Conservation (phyloP, 2,797 vertebrate genomes). For the Coluber constrictor region DNA sequence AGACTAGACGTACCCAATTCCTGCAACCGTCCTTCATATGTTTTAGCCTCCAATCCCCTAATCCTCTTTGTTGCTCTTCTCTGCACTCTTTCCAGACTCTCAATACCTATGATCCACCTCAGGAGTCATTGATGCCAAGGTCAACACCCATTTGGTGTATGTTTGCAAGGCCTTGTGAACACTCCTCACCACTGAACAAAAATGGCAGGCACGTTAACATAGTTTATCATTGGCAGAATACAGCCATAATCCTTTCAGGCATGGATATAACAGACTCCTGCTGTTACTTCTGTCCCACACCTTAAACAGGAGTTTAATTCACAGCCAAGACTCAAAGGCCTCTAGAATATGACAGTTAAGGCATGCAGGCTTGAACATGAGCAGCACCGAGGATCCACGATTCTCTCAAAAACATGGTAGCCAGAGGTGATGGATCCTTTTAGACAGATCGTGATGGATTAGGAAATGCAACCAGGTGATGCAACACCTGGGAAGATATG, state of each 20-base stretch:
- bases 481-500: background rate
- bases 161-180: background rate
- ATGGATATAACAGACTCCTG: background rate
- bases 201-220: background rate
- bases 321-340: background rate
- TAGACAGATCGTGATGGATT: background rate
- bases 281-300: background rate
- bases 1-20: background rate
- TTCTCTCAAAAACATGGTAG: background rate
- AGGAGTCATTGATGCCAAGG: background rate
- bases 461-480: background rate
- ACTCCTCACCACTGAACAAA: background rate
- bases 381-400: background rate
- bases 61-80: background rate
- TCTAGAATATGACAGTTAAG: background rate
- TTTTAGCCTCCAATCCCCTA: background rate
- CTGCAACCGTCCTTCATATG: background rate
- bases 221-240: background rate
- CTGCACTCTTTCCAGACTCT: background rate
- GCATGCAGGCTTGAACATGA: background rate
- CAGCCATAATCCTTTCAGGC: too few species aligned
- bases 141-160: background rate
- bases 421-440: background rate
- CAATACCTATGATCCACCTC: background rate
- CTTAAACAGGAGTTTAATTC: background rate